Base-by-base conservation (phyloP, 1,140 invertebrate genomes). In the Leucophenga varia region DNA sequence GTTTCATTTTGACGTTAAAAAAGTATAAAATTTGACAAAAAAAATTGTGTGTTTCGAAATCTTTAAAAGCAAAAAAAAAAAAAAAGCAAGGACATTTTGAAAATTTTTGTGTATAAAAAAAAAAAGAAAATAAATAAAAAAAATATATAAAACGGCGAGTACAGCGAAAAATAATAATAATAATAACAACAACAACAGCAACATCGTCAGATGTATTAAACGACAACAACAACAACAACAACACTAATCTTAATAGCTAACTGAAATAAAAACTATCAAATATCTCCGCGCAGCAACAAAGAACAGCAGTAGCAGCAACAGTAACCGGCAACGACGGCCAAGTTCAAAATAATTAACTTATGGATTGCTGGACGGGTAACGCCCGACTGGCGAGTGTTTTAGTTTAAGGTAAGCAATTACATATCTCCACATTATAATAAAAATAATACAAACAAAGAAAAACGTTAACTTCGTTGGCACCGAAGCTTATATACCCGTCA, bases 291-390 rank as follows among this genome's bases (percentile, higher is more conserved):
- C 14, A 45, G 20, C 20, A 28, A 18, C 17, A 30, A 30, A 30
- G 12, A 48, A 42, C 8, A 39, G 37, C 37, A 51, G 41, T 37
- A 18, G 37, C 35, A 39, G 14, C 13, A 20, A 49, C 8, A 36
- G 49, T 52, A 42, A 49, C 48, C 51, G 60, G 52, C 43, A 55
- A 40, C 52, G 37, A 54, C 65, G 63, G 59, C 52, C 61, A 58
- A 68, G 55, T 57, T 70, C 63, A 63, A 74, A 72, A 74, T 61
- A 60, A 65, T 64, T 75, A 69, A 73, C 70, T 74, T 74, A 75
- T 75, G 72, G 72, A 75, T 75, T 75, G 72, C 72, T 75, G 72
- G 72, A 75, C 72, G 72, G 72, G 72, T 74, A 71, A 75, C 72
- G 72, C 72, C 72, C 72, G 72, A 74, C 72, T 75, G 72, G 72